Conservation (phyloP, 1,140 invertebrate genomes). For the Aphaenogaster rudis region DNA sequence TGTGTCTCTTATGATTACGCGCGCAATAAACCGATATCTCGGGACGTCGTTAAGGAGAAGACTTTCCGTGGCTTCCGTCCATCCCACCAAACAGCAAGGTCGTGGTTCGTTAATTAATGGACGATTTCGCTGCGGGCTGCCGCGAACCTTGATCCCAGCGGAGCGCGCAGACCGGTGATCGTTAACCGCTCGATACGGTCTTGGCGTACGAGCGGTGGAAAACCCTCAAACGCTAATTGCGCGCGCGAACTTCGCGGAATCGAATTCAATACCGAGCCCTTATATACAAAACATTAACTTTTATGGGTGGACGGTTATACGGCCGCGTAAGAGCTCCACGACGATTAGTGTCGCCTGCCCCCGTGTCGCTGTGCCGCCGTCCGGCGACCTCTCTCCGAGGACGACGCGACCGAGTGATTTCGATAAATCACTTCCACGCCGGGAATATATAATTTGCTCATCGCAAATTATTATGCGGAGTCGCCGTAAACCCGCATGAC, state of each 20-base stretch:
- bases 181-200: constrained; percentile 32
- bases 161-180: neutral
- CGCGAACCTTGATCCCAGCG: constrained; percentile 42
- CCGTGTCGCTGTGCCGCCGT: neutral
- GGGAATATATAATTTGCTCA: constrained; percentile 39
- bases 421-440: constrained; percentile 36
- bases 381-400: neutral
- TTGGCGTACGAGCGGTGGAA: constrained; percentile 6
- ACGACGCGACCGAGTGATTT: constrained; percentile 3
- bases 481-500: constrained; percentile 24
- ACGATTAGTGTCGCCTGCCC: constrained; percentile 20
- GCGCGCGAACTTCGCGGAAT: constrained; percentile 24
- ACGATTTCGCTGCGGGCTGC: constrained; percentile 29
- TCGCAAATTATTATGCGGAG: constrained; percentile 20
- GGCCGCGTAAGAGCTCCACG: neutral
- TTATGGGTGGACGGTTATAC: constrained; percentile 18
- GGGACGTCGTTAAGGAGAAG: constrained; percentile 55
- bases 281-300: constrained; percentile 34
- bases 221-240: constrained; percentile 39
- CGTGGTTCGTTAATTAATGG: constrained; percentile 61
- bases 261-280: constrained; percentile 24
- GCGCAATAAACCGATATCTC: constrained; percentile 63
- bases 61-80: constrained; percentile 57
- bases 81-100: constrained; percentile 48
- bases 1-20: constrained; percentile 61